Evolutionary conservation across 2,113 vertebrate species (phyloP).

Genomic region (Megaleporinus macrocephalus): DNA sequence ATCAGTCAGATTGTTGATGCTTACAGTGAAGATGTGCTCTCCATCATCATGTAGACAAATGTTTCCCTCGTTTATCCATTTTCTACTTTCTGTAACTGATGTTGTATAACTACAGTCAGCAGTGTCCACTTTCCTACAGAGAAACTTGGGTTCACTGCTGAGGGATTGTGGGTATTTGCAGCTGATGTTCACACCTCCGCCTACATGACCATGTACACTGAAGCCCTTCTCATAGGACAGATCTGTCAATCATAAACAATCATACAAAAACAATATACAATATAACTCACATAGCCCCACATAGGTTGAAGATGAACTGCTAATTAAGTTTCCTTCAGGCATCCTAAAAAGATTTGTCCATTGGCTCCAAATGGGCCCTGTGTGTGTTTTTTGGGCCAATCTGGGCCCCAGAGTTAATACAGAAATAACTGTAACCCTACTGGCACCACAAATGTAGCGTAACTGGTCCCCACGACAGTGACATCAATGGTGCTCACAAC

Average conservation of each 20-base stretch:
- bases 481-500: too few species aligned
- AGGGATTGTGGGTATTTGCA: slow-evolving; percentile 27
- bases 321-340: too few species aligned
- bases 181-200: slow-evolving; percentile 21
- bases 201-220: neutral
- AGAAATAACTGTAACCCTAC: too few species aligned
- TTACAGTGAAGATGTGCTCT: neutral
- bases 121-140: slow-evolving; percentile 23
- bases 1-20: neutral
- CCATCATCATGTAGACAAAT: slow-evolving; percentile 8
- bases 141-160: slow-evolving; percentile 7
- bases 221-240: neutral
- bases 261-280: too few species aligned
- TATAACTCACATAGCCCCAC: too few species aligned
- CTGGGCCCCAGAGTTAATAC: too few species aligned
- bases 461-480: too few species aligned
- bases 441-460: too few species aligned
- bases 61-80: neutral
- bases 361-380: too few species aligned
- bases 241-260: neutral
- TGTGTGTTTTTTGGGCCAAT: too few species aligned
- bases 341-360: too few species aligned
- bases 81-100: neutral
- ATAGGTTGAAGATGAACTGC: too few species aligned
- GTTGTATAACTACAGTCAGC: slow-evolving; percentile 16